phyloP scores from a whole-genome alignment of 2,888 invertebrate genomes.

The Eurytoma adleriae region DNA sequence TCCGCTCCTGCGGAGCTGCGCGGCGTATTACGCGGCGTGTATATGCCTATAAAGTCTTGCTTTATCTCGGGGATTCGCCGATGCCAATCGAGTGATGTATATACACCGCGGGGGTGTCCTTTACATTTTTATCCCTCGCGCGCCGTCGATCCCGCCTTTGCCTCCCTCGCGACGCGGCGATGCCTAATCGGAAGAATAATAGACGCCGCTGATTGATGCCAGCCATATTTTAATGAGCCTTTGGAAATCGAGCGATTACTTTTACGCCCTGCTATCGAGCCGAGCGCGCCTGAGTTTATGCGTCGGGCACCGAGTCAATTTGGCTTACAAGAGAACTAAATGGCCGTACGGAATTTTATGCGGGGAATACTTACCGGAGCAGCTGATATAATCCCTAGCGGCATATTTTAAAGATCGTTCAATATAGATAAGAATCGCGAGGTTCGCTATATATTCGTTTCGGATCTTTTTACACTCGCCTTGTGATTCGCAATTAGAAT shows the following conservation, averaged over 20 bases:
- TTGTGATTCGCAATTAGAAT: no score
- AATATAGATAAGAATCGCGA: background rate
- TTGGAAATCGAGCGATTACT: background rate
- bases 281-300: background rate
- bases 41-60: background rate
- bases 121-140: constrained; percentile 32
- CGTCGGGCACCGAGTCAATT: constrained; percentile 3
- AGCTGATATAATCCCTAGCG: background rate
- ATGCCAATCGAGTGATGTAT: constrained; percentile 53
- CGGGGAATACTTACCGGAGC: background rate
- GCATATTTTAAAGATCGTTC: background rate
- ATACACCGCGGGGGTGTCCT: constrained; percentile 16
- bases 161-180: background rate
- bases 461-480: background rate
- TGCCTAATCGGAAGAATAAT: constrained; percentile 50
- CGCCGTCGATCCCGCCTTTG: constrained; percentile 31
- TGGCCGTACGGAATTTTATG: background rate
- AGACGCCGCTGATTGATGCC: constrained; percentile 31
- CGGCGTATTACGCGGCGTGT: background rate
- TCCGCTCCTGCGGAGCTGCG: background rate
- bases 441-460: background rate
- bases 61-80: constrained; percentile 48
- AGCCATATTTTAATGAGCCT: constrained; percentile 35
- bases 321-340: background rate
- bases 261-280: background rate